Evolutionary conservation across 2,888 invertebrate genomes (phyloP).

Genomic region (Pyrrhia umbra): DNA sequence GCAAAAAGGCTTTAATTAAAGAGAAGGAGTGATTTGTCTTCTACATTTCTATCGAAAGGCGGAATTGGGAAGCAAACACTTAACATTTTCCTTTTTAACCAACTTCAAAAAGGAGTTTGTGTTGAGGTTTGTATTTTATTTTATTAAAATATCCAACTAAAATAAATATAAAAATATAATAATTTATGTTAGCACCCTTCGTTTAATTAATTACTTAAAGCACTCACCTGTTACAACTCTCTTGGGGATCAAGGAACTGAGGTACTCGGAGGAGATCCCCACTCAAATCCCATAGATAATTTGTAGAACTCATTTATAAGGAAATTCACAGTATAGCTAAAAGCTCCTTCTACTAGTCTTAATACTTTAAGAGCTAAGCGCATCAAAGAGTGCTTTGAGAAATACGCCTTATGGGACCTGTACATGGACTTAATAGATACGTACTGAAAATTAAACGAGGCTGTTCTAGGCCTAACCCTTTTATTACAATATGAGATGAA

Average conservation of each 20-base stretch:
- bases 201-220: background rate
- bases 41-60: too few relatives aligned
- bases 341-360: background rate
- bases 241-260: background rate
- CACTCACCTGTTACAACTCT: background rate
- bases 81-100: too few relatives aligned
- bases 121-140: too few relatives aligned
- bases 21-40: too few relatives aligned
- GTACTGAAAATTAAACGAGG: background rate
- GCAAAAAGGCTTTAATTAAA: too few relatives aligned
- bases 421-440: background rate
- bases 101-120: too few relatives aligned
- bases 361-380: background rate
- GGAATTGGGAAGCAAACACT: too few relatives aligned
- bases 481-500: background rate
- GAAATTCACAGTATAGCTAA: background rate
- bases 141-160: background rate
- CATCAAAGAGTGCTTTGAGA: background rate
- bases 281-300: slow-evolving; percentile 1
- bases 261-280: background rate
- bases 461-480: background rate
- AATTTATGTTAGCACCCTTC: background rate
- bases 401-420: background rate
- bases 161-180: background rate
- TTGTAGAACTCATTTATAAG: background rate